phyloP scores from a whole-genome alignment of 2,888 invertebrate species.

The Rhynchonema sp. region DNA sequence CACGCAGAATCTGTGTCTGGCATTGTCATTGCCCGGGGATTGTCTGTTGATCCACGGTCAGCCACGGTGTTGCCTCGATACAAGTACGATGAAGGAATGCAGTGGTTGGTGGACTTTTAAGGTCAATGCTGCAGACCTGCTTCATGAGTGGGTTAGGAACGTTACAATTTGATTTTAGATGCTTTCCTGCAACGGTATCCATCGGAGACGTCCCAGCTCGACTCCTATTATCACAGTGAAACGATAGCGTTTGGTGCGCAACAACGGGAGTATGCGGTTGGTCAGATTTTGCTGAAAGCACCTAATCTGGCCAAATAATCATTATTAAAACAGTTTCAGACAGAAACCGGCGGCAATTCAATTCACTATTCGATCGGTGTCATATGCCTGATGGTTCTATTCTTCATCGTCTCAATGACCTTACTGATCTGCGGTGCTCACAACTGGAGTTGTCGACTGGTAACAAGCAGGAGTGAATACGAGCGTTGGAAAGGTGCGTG shows the following conservation, averaged over 20 bases:
- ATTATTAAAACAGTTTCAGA: too few relatives aligned
- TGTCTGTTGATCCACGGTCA: not conserved
- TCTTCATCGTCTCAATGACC: not conserved
- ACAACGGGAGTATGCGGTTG: too few relatives aligned
- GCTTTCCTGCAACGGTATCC: not conserved
- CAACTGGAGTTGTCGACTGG: not conserved
- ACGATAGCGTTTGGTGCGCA: too few relatives aligned
- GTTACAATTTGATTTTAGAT: not conserved
- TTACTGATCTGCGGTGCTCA: not conserved
- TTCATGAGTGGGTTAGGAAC: too few relatives aligned
- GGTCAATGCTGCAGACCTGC: not conserved
- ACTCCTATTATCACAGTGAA: too few relatives aligned
- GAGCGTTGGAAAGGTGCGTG: not conserved
- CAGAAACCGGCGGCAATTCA: too few relatives aligned
- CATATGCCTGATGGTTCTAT: not conserved
- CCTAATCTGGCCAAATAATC: too few relatives aligned
- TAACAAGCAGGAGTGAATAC: not conserved
- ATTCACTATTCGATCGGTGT: not conserved
- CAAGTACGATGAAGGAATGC: not conserved
- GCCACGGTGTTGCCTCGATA: not conserved
- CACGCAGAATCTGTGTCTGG: not conserved
- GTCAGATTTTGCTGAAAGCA: too few relatives aligned
- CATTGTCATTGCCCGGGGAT: not conserved
- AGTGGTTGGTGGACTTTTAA: too few relatives aligned
- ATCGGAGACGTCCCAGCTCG: not conserved